Evolutionary conservation across 2,113 vertebrate species (phyloP).

Genomic region (Cervus canadensis): DNA sequence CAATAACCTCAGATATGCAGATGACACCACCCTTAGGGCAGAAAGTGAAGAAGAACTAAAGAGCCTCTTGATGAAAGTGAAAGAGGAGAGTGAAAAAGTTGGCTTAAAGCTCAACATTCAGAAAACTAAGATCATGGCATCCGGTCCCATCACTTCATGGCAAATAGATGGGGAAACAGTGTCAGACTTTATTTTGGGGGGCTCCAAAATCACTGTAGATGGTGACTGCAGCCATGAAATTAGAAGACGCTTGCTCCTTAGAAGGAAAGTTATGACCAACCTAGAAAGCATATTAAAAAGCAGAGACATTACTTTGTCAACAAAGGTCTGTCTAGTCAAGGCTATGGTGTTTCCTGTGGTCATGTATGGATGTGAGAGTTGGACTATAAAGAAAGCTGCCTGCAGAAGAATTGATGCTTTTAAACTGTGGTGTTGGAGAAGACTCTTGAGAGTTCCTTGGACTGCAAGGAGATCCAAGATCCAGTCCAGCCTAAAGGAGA

Average conservation of each 20-base stretch:
- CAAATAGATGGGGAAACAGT: neutral
- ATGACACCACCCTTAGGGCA: neutral
- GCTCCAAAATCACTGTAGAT: neutral
- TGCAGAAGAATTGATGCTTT: neutral
- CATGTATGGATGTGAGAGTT: neutral
- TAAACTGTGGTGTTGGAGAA: neutral
- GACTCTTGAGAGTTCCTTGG: neutral
- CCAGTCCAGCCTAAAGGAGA: neutral
- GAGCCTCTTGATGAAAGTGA: neutral
- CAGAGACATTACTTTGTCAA: neutral
- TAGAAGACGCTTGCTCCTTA: neutral
- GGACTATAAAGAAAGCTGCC: neutral
- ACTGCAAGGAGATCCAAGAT: neutral
- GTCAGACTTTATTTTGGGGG: rapidly evolving
- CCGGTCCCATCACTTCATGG: neutral
- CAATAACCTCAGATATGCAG: neutral
- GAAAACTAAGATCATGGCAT: neutral
- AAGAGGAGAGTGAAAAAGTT: neutral
- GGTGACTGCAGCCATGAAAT: neutral
- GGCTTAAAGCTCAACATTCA: neutral
- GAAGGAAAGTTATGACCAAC: neutral
- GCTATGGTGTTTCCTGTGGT: neutral
- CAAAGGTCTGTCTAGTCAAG: neutral
- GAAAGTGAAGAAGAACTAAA: neutral
- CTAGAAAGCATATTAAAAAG: neutral